Conservation (phyloP, 2,888 invertebrate genomes). For the Eupelmus urozonus region DNA sequence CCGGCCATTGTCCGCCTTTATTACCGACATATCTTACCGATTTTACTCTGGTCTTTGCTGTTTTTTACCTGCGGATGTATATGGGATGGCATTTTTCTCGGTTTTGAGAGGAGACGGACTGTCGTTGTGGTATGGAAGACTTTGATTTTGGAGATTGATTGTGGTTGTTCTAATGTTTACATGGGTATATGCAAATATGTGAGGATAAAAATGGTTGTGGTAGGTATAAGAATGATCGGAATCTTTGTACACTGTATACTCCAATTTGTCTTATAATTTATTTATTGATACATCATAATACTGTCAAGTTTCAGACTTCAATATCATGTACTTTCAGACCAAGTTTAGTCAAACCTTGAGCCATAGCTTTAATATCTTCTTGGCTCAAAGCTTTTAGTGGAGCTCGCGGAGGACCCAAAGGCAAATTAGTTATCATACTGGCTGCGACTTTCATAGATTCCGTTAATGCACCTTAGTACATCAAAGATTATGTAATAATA, state of each 20-base stretch:
- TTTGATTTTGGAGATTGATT: too few relatives aligned
- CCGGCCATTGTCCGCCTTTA: conserved; percentile 75
- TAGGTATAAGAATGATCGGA: too few relatives aligned
- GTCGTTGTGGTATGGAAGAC: too few relatives aligned
- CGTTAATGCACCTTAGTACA: conserved; percentile 82
- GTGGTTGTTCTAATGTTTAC: too few relatives aligned
- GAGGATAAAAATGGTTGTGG: too few relatives aligned
- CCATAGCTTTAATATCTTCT: conserved; percentile 75
- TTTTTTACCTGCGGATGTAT: too few relatives aligned
- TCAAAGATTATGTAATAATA: not conserved
- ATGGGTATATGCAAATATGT: too few relatives aligned
- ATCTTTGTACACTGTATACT: conserved; percentile 2
- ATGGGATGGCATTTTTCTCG: too few relatives aligned
- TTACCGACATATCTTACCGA: conserved; percentile 74
- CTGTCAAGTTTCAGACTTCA: too few relatives aligned
- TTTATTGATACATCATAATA: too few relatives aligned
- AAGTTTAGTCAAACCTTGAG: conserved; percentile 66
- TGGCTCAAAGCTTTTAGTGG: conserved; percentile 79
- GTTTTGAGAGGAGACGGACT: too few relatives aligned
- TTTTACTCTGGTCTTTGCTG: conserved; percentile 64
- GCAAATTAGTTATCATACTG: conserved; percentile 80
- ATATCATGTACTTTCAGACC: too few relatives aligned
- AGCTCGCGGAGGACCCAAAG: conserved; percentile 81
- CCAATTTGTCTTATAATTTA: conserved; percentile 19
- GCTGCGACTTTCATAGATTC: conserved; percentile 85